Conservation (phyloP, 1,140 invertebrate species). For the Drosophila mayri region DNA sequence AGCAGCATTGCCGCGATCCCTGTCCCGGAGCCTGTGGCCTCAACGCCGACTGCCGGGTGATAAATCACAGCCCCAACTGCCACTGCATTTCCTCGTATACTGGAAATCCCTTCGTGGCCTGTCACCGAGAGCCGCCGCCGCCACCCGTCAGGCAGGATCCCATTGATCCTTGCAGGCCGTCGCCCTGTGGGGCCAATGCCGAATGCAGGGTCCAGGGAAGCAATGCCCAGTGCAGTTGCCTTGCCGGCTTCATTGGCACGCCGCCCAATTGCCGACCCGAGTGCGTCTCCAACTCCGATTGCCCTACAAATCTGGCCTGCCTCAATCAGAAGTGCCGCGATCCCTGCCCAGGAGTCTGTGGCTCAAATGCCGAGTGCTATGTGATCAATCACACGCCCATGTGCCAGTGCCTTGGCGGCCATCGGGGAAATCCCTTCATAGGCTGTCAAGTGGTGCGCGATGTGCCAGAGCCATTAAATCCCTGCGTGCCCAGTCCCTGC, state of each 20-base stretch:
- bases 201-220: conserved; percentile 88
- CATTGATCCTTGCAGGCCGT: conserved; percentile 89
- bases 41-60: conserved; percentile 92
- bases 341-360: conserved; percentile 87
- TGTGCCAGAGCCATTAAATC: conserved; percentile 81
- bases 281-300: conserved; percentile 87
- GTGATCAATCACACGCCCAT: conserved; percentile 89
- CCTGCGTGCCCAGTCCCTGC: conserved; percentile 87
- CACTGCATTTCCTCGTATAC: conserved; percentile 89
- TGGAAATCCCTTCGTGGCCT: conserved; percentile 91
- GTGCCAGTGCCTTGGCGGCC: conserved; percentile 88
- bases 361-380: conserved; percentile 88
- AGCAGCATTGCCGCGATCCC: conserved; percentile 87
- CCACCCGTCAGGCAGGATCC: conserved; percentile 79
- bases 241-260: conserved; percentile 87
- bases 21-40: conserved; percentile 87
- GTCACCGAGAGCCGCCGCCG: conserved; percentile 88
- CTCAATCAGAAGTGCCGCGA: conserved; percentile 87
- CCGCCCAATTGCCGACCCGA: conserved; percentile 88
- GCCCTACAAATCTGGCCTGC: conserved; percentile 86
- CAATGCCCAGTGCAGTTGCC: conserved; percentile 89
- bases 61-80: conserved; percentile 92
- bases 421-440: conserved; percentile 89
- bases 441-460: conserved; percentile 86
- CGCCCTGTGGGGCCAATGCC: conserved; percentile 91